Evolutionary conservation across 2,113 vertebrate species (phyloP), one percentile per base, ranked within the genome.

Genomic region (Tympanuchus pallidicinctus): DNA sequence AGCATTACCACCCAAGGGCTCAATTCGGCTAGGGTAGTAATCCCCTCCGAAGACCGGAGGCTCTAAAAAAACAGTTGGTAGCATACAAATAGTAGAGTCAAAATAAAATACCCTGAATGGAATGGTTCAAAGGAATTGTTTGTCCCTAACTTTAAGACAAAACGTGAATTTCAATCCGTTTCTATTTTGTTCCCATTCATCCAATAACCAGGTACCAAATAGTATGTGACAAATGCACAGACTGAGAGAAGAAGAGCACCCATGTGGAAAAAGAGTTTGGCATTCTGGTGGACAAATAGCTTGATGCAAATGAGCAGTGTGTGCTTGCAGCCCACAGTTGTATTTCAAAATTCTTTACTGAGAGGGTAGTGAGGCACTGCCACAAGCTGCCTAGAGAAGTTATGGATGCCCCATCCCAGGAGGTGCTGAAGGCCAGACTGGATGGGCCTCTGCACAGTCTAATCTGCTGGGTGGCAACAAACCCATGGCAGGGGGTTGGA

Each of bases 11-110:
- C 99, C 99, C 73, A 99, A 96, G 30, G 99, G 98, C 88, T 99
- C 99, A 22, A 99, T 98, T 90, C 97, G 97, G 92, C 98, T 99
- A 16, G 98, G 98, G 91, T 98, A 98, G 77, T 97, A 97, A 95
- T 99, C 98, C 38, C 99, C 99, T 85, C 99, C 98, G 94, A 99
- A 99, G 83, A 99, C 98, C 1, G 99, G 99, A 93, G 99, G 99
- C 91, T 99, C 99, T 99, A 73, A 88, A 71, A 50, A 76, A 70
- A 50, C 16, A 90, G 47, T 40, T 56, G 10, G 77, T 25, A 16
- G n/a, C 36, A 80, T 17, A 70, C 32, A 82, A 94, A 82, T 3
- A 57, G 11, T 3, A 64, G 18, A 66, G 28, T 11, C 47, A 89
- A 85, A 94, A 69, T 22, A 34, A 90, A 83, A 90, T 25, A 28